phyloP scores from a whole-genome alignment of 2,797 vertebrate genomes.

The Buceros bicornis region DNA sequence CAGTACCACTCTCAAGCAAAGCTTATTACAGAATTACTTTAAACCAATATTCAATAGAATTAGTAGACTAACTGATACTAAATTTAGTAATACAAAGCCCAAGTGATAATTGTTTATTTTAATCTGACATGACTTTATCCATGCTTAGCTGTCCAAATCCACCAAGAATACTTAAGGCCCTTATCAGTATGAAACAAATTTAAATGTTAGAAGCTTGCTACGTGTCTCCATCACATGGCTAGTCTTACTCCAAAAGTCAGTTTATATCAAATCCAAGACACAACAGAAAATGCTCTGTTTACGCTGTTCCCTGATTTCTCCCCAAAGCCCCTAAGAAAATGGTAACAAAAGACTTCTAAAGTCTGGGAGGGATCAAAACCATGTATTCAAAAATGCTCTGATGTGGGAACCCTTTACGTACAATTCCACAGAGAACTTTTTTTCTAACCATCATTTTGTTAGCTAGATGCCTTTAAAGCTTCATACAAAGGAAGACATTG shows the following conservation, averaged over 20 bases:
- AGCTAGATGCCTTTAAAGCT: not conserved
- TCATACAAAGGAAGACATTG: not conserved
- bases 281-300: not conserved
- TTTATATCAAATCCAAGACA: not conserved
- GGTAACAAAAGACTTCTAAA: not conserved
- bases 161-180: conserved; percentile 43
- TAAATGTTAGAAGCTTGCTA: conserved; percentile 3
- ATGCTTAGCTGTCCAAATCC: conserved; percentile 64
- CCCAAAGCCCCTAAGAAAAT: not conserved
- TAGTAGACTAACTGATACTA: conserved; percentile 31
- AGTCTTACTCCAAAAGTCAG: not conserved
- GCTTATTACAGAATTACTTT: conserved; percentile 64
- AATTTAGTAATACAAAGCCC: conserved; percentile 59
- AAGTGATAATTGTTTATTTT: conserved; percentile 53
- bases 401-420: not conserved
- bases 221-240: not conserved
- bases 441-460: not conserved
- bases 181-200: conserved; percentile 13
- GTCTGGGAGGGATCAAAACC: not conserved
- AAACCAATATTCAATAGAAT: conserved; percentile 58
- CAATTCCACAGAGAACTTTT: not conserved
- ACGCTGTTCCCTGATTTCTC: not conserved
- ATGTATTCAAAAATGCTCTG: not conserved
- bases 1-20: conserved; percentile 30
- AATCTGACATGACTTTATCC: conserved; percentile 72